Evolutionary conservation across 2,888 invertebrate genomes (phyloP).

Genomic region (Rhamnusium bicolor): DNA sequence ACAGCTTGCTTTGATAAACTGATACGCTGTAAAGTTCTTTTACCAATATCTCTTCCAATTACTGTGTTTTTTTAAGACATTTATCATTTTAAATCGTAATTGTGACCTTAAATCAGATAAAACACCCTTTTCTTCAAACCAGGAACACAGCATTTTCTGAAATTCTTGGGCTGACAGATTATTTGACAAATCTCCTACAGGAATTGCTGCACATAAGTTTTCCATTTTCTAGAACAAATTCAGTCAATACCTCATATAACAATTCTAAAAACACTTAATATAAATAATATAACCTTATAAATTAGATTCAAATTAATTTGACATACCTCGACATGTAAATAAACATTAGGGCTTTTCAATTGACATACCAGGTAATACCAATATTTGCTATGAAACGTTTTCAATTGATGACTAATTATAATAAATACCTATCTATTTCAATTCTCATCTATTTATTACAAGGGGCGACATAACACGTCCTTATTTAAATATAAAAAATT

Average conservation of each 20-base stretch:
- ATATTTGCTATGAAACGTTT: too few relatives aligned
- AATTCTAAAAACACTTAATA: not conserved
- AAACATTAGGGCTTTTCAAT: not conserved
- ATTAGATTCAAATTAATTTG: not conserved
- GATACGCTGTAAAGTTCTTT: slow-evolving; percentile 64
- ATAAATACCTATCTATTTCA: too few relatives aligned
- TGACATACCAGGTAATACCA: too few relatives aligned
- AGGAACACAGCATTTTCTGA: slow-evolving; percentile 74
- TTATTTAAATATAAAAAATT: too few relatives aligned
- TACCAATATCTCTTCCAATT: slow-evolving; percentile 60
- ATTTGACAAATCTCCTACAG: slow-evolving; percentile 38
- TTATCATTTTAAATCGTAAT: slow-evolving; percentile 76
- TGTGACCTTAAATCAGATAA: slow-evolving; percentile 75
- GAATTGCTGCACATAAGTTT: slow-evolving; percentile 56
- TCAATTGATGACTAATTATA: too few relatives aligned
- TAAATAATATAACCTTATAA: too few relatives aligned
- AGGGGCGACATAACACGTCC: too few relatives aligned
- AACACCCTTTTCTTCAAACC: slow-evolving; percentile 77
- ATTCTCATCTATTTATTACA: too few relatives aligned
- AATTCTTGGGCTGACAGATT: slow-evolving; percentile 72
- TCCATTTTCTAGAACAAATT: slow-evolving; percentile 42
- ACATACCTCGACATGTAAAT: too few relatives aligned
- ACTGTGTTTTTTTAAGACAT: slow-evolving; percentile 73
- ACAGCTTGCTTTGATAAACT: slow-evolving; percentile 75
- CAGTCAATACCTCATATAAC: not conserved